Evolutionary conservation across 2,888 invertebrate genomes (phyloP).

Genomic region (Drosophila aldrichi): DNA sequence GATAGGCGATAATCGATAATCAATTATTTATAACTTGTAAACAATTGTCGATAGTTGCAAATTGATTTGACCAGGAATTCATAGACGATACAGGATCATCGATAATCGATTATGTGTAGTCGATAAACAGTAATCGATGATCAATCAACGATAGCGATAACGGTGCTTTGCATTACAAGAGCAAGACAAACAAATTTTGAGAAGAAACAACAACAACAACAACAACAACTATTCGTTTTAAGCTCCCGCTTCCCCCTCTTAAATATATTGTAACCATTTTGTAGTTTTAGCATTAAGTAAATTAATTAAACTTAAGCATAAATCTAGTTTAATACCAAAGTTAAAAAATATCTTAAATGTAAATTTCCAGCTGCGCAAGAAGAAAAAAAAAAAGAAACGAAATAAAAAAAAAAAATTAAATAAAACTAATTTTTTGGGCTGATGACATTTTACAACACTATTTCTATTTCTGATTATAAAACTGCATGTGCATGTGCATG

Average conservation of each 20-base stretch:
- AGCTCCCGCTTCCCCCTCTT: constrained; percentile 61
- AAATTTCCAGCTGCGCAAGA: constrained; percentile 49
- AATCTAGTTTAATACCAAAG: constrained; percentile 85
- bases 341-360: constrained; percentile 69
- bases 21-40: neutral
- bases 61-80: neutral
- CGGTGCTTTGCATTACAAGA: constrained; percentile 29
- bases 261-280: constrained; percentile 61
- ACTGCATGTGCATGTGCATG: constrained; percentile 56
- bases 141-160: constrained; percentile 13
- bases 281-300: constrained; percentile 73
- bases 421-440: constrained; percentile 5
- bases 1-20: constrained; percentile 12
- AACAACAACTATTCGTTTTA: constrained; percentile 76
- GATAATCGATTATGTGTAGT: neutral
- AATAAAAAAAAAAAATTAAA: constrained; percentile 6
- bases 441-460: constrained; percentile 42
- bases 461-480: constrained; percentile 36
- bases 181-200: constrained; percentile 18
- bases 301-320: constrained; percentile 78
- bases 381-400: neutral
- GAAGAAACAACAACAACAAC: constrained; percentile 6
- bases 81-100: neutral
- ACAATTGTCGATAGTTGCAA: neutral
- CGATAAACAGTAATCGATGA: neutral